Base-by-base conservation (phyloP, 2,113 vertebrate species). In the Dromaius novaehollandiae region DNA sequence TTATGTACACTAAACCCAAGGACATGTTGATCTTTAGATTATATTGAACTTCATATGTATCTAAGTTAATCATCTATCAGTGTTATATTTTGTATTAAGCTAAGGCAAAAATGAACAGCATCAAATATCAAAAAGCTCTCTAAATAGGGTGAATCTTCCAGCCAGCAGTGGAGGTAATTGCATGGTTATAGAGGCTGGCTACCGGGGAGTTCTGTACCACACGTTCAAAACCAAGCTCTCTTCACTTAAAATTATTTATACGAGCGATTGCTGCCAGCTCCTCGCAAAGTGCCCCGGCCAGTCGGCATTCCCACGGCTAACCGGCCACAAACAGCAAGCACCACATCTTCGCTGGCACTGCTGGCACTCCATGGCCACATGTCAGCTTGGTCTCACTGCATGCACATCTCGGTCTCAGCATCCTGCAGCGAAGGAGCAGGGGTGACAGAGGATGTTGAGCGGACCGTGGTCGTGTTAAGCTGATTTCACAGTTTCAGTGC, bases 1-100 rank as follows among this genome's bases (percentile, higher is more conserved):
- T 96, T 95, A 97, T 93, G 82, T 96, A 80, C 95, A 44, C 55
- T 82, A 91, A 92, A 85, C 91, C 96, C 97, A 94, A 98, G 96
- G 97, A 90, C 89, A 76, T 91, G 93, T 92, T 93, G 94, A 89
- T 95, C 93, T 96, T 70, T 95, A 82, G 82, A 70, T 89, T 76
- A 40, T 64, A 95, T 83, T 1, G 75, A 96, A 96, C 69, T 61
- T 71, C 88, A 64, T 38, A 85, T 4, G 11, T 81, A 77, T 90
- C 73, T 82, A 71, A 28, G 82, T 25, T 95, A 90, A 88, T 86
- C 88, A 97, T 95, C 87, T 85, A 74, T 75, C 90, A 51, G 89
- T 75, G 83, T 53, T 95, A 83, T 11, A 38, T 60, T 6, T 28
- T 83, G 93, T 63, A 78, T 89, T 86, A 86, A 74, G 75, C 5